Base-by-base conservation (phyloP, 2,113 vertebrate genomes). In the Bombycilla garrulus region DNA sequence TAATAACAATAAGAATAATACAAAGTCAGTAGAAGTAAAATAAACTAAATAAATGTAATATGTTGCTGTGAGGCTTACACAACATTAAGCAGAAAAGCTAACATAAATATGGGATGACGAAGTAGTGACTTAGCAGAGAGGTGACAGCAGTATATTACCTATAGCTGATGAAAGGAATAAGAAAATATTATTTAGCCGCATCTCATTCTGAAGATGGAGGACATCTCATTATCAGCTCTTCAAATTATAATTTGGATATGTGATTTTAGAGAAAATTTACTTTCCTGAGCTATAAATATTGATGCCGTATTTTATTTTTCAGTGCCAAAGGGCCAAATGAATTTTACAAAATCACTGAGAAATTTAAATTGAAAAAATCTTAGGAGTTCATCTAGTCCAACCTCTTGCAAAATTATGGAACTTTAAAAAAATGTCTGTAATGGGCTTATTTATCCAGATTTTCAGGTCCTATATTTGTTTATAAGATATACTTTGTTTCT, bases 161-260 rank as follows among this genome's bases (percentile, higher is more conserved):
- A 65, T 15, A 88, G 73, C 24, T 65, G 42, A 58, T 87, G 45
- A 44, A 92, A 91, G 40, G 80, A 85, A 48, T 60, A 12, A 93
- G 50, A 81, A 97, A 95, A 93, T 74, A 48, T 21, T 13, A 36
- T 88, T 61, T 91, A 66, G 77, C 95, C 83, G 36, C 40, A 71
- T 31, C 51, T 95, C 53, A 80, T 50, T 60, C 48, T 89, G 67
- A 92, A 82, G 56, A 87, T 44, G 12, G 33, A 97, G 35, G 38
- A 15, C n/a, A 77, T 86, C 73, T 86, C 77, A 92, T 94, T 96
- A 94, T 81, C 42, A 47, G n/a, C 28, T 92, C 33, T 81, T 90
- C 60, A 92, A 80, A 86, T 73, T 56, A 60, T 56, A 67, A 74
- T 71, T 90, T 80, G 71, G 42, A 44, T 90, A 88, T 45, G 90